A percentile compares a stretch with the other conserved stretches of the same genome.
phyloP scores from a whole-genome alignment of 2,888 invertebrate genomes.

The Altica lythri region DNA sequence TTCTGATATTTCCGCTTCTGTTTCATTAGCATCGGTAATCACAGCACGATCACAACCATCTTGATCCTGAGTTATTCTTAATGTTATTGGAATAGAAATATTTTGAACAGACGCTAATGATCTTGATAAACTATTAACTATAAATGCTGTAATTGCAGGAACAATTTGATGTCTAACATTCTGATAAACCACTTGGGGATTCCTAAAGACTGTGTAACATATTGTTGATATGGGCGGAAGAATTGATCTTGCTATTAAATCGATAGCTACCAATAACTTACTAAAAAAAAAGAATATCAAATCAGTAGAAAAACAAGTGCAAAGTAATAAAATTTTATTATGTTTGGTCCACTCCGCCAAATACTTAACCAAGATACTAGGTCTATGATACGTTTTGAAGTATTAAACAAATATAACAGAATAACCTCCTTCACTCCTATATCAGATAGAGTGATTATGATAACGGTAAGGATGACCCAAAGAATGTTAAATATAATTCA shows the following conservation, averaged over 20 bases:
- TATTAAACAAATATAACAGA: no score
- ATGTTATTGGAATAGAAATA: slow-evolving; percentile 45
- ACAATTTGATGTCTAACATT: slow-evolving; percentile 50
- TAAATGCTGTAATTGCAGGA: slow-evolving; percentile 52
- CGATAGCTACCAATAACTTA: slow-evolving; percentile 51
- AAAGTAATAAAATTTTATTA: no score
- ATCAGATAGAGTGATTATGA: no score
- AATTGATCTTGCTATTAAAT: slow-evolving; percentile 49
- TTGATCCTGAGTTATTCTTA: slow-evolving; percentile 27
- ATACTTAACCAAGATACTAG: no score
- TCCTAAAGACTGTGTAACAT: slow-evolving; percentile 52
- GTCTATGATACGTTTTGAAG: no score
- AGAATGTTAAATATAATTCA: no score
- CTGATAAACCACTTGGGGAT: slow-evolving; percentile 51
- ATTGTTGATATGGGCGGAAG: slow-evolving; percentile 52
- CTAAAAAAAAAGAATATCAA: slow-evolving; percentile 51
- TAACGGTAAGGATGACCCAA: no score
- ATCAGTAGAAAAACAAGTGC: no score
- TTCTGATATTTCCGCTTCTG: slow-evolving; percentile 43
- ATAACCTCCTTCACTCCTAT: no score
- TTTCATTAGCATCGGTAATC: slow-evolving; percentile 18
- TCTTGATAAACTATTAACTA: slow-evolving; percentile 54
- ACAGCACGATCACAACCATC: slow-evolving; percentile 23
- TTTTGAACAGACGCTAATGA: slow-evolving; percentile 54
- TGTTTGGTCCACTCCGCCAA: no score